Evolutionary conservation across 2,888 invertebrate species (phyloP), one percentile per base, ranked within the genome.

Genomic region (Mythimna lalbum): DNA sequence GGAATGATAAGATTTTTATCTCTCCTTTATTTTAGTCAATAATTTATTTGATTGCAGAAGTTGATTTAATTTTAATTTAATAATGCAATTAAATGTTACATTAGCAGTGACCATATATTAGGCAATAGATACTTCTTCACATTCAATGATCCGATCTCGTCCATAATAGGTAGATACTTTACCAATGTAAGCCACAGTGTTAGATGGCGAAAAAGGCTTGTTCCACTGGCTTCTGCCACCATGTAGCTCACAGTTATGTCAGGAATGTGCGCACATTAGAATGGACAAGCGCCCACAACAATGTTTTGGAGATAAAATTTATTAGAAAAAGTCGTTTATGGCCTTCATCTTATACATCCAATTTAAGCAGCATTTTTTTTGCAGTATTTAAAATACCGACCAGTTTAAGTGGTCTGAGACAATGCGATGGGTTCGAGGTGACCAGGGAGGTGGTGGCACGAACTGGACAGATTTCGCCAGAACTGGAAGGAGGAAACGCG

Each of bases 221-320:
- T 79, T 69, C 77, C 84, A 83, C 69, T 80, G 75, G 76, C 43
- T 73, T 73, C 56, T 57, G 65, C 73, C 64, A 50, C 70, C 77
- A 79, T 84, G 86, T 84, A 86, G 86, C 84, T 82, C 82, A 79
- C 84, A 69, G 90, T 79, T 89, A 93, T 93, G 85, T 86, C 80
- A 85, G 93, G 93, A 94, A 94, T 94, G 92, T 86, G 87, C 90
- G 88, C 91, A 89, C 89, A 90, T 89, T 89, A 68, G 83, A 69
- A 21, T 52, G 86, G 74, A 92, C 88, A 84, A 80, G 43, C 77
- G 82, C 36, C 63, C 27, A 80, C 73, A 73, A 36, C 14, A 50
- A 56, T 61, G 55, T 56, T 68, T 14, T 9, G 5, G 10, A 36
- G 36, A 59, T 1, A 7, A 19, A 21, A 19, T 59, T 57, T 64